These are phyloP conservation scores for Pachyseris speciosa DNA, from an alignment of 64 coral and sea anemone genomes.

Conservation along the genomic window DNA sequence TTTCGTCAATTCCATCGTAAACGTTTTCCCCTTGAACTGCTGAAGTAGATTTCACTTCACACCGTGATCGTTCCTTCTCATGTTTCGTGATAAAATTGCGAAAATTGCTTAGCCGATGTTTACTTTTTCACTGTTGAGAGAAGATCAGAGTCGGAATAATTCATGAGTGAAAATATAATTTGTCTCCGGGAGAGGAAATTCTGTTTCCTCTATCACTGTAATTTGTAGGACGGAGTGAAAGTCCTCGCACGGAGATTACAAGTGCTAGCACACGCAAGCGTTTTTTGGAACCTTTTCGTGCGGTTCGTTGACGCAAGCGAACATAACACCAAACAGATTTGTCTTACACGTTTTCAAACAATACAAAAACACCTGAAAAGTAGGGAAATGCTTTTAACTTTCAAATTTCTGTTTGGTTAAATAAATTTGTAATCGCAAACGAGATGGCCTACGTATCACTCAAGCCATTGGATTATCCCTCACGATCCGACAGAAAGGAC, in stretches of 20 bases:
- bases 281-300: not conserved
- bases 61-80: not conserved
- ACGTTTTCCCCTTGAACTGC: conserved; percentile 15
- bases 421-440: conserved; percentile 27
- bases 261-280: not conserved
- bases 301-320: not conserved
- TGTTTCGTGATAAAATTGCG: conserved; percentile 28
- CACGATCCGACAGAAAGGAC: not conserved
- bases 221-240: not conserved
- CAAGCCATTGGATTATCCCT: not conserved
- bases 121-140: conserved; percentile 28
- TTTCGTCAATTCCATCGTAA: not conserved
- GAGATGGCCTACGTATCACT: conserved; percentile 3
- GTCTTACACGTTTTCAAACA: conserved; percentile 41
- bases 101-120: conserved; percentile 17
- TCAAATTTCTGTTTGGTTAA: conserved; percentile 22
- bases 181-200: conserved; percentile 55
- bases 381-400: not conserved
- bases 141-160: conserved; percentile 43
- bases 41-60: not conserved
- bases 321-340: not conserved
- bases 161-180: conserved; percentile 53
- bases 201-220: not conserved
- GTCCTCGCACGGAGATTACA: not conserved
- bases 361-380: conserved; percentile 25